Evolutionary conservation across 92 coral and sea anemone genomes (phyloP).

Genomic region (Palythoa heliodiscus): DNA sequence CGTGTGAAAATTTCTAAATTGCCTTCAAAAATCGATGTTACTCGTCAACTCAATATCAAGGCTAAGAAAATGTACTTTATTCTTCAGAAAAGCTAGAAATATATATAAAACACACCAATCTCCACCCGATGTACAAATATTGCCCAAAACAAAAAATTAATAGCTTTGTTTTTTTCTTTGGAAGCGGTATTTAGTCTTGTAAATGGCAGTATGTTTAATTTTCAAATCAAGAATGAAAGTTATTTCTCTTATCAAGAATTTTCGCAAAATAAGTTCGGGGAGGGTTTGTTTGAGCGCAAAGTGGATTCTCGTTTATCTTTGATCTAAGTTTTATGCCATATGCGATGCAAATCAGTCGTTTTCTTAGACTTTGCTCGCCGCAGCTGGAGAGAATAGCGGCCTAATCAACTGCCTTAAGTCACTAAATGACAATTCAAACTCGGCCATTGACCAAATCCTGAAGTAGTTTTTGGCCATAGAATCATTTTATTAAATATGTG

Average conservation of each 20-base stretch:
- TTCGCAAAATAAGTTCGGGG: not conserved
- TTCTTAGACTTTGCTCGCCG: not conserved
- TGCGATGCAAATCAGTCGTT: slow-evolving; percentile 23
- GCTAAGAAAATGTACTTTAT: not conserved
- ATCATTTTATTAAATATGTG: not conserved
- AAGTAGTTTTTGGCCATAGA: not conserved
- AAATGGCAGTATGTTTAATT: not conserved
- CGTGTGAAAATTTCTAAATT: slow-evolving; percentile 46
- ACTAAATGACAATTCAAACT: slow-evolving; percentile 29
- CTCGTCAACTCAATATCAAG: slow-evolving; percentile 21
- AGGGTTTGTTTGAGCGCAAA: slow-evolving; percentile 10
- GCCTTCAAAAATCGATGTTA: slow-evolving; percentile 41
- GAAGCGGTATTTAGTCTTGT: not conserved
- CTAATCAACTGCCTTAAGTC: slow-evolving; percentile 4
- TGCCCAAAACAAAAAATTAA: not conserved
- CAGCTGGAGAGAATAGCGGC: not conserved
- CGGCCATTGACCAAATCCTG: not conserved
- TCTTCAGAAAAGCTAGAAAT: slow-evolving; percentile 15
- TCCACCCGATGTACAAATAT: not conserved
- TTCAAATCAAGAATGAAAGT: slow-evolving; percentile 26
- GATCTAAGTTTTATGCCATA: slow-evolving; percentile 32
- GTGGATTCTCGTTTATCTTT: slow-evolving; percentile 13
- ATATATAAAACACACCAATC: slow-evolving; percentile 2
- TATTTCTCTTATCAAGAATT: slow-evolving; percentile 24
- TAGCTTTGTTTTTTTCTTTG: not conserved